phyloP scores from a whole-genome alignment of 2,113 vertebrate genomes.

The Circaetus gallicus region DNA sequence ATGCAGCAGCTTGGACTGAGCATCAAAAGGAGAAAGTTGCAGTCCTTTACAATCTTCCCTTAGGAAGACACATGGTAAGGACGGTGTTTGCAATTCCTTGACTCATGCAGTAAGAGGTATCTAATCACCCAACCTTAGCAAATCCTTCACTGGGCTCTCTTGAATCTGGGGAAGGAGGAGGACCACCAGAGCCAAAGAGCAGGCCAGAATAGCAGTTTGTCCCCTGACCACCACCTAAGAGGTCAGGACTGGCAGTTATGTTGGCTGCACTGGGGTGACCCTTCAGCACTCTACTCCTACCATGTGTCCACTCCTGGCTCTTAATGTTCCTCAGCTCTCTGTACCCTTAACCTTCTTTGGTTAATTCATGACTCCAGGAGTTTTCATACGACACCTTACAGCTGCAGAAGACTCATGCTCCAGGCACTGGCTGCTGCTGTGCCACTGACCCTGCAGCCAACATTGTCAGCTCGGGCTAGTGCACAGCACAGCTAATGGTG shows the following conservation, averaged over 20 bases:
- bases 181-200: background rate
- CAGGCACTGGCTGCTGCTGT: background rate
- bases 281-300: background rate
- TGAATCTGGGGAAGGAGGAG: background rate
- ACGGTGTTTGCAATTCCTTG: background rate
- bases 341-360: background rate
- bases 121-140: background rate
- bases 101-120: background rate
- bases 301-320: background rate
- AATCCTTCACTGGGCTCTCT: background rate
- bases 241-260: background rate
- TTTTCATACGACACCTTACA: background rate
- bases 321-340: background rate
- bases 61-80: background rate
- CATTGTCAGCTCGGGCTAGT: rapidly evolving
- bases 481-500: background rate
- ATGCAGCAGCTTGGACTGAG: background rate
- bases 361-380: background rate
- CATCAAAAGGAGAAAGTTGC: background rate
- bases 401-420: background rate
- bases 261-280: background rate
- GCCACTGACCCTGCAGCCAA: rapidly evolving
- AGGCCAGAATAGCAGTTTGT: background rate
- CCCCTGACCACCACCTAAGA: background rate
- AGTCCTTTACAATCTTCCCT: background rate